Base-by-base conservation (phyloP, 2,797 vertebrate genomes). In the Acomys russatus region DNA sequence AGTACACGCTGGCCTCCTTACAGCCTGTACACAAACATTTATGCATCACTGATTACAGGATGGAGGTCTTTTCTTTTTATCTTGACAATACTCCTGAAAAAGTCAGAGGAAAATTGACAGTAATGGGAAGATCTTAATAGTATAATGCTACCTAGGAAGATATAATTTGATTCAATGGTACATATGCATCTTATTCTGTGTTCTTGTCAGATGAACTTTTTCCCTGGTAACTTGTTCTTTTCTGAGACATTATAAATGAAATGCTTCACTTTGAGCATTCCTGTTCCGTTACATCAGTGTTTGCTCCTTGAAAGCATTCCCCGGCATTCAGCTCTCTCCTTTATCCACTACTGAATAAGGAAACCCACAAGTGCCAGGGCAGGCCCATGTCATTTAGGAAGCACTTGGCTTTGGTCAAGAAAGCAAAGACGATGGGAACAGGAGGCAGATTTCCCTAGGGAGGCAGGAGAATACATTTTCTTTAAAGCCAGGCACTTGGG, bases 141-240 rank as follows among this genome's bases (percentile, higher is more conserved):
- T 88, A 90, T 96, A 97, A 94, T 97, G 93, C 92, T 91, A 93
- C 95, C 94, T 94, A 94, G 89, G 95, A 90, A 94, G 93, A 90
- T 84, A 82, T 97, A 95, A 97, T 98, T 90, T 97, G 95, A 96
- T 96, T 97, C 97, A 91, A 73, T 90, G 83, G 94, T 96, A 94
- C 85, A 92, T 84, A 93, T 38, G 90, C 94, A 95, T 97, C 84
- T 96, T 92, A 96, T 95, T 95, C 94, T 90, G 94, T 56, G 56
- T 74, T 85, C 94, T 97, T 94, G 97, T 97, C 97, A 97, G 94
- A 96, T 98, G 97, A 97, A 96, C 97, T 97, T 97, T 96, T 98
- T 95, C 96, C 97, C 51, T 56, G 0, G 59, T 73, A 95, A 66
- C 90, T 77, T 94, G 87, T 90, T 93, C 92, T 96, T 96, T 95